Evolutionary conservation across 2,113 vertebrate species (phyloP).

Genomic region (Myotis lucifugus): DNA sequence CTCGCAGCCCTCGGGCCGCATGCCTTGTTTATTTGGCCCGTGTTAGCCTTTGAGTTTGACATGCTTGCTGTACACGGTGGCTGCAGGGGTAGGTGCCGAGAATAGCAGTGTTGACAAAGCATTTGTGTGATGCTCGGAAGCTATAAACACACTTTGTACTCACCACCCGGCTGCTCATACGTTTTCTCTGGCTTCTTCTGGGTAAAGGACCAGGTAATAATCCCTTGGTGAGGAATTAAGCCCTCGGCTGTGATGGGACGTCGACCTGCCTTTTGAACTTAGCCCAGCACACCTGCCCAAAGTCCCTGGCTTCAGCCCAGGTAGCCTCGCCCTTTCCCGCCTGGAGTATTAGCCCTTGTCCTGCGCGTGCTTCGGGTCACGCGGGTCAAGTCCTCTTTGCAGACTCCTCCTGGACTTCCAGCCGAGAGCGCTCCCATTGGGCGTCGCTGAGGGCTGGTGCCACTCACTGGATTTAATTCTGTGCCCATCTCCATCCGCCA

Average conservation of each 20-base stretch:
- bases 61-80: neutral
- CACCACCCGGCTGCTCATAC: neutral
- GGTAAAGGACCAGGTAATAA: neutral
- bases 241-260: neutral
- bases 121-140: neutral
- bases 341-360: neutral
- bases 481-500: neutral
- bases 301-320: neutral
- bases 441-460: neutral
- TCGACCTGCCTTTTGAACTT: neutral
- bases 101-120: neutral
- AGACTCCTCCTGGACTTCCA: neutral
- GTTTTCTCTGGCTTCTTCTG: neutral
- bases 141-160: too few species aligned
- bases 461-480: neutral
- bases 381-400: accelerated
- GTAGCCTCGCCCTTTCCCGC: neutral
- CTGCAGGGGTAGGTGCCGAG: neutral
- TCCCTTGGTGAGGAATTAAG: neutral
- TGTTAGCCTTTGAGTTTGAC: too few species aligned
- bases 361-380: neutral
- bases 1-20: too few species aligned
- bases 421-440: neutral
- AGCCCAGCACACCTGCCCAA: neutral
- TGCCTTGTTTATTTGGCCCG: too few species aligned